phyloP scores from a whole-genome alignment of 2,888 invertebrate species.

The Amphipyra tragopoginis region DNA sequence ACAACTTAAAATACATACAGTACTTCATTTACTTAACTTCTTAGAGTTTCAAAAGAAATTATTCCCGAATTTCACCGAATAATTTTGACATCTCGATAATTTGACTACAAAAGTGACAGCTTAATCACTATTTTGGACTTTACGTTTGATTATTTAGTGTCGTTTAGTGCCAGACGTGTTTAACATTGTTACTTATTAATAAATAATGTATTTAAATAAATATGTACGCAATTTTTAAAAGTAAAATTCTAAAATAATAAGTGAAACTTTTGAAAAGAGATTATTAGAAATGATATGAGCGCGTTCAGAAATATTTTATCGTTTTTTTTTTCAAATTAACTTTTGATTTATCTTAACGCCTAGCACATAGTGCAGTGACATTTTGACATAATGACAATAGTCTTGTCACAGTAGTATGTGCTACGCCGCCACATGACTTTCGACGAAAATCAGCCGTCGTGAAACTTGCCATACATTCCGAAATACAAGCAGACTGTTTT shows the following conservation, averaged over 20 bases:
- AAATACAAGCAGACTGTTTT: slow-evolving; percentile 6
- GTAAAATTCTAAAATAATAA: slow-evolving; percentile 52
- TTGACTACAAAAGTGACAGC: slow-evolving; percentile 48
- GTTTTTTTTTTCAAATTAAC: not conserved
- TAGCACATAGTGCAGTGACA: too few relatives aligned
- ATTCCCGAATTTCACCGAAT: slow-evolving; percentile 38
- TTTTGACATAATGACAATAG: too few relatives aligned
- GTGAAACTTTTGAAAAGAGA: slow-evolving; percentile 34
- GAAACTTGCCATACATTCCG: slow-evolving; percentile 9
- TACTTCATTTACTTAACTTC: not conserved
- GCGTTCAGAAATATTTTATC: slow-evolving; percentile 32
- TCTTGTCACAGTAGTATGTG: too few relatives aligned
- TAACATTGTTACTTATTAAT: slow-evolving; percentile 76
- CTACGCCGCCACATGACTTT: too few relatives aligned
- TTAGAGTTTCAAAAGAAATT: not conserved
- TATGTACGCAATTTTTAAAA: slow-evolving; percentile 59
- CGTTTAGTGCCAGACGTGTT: slow-evolving; percentile 76
- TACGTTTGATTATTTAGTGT: slow-evolving; percentile 57
- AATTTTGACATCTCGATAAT: slow-evolving; percentile 9
- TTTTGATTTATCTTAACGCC: too few relatives aligned
- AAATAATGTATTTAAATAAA: slow-evolving; percentile 64
- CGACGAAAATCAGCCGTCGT: too few relatives aligned
- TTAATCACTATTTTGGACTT: slow-evolving; percentile 43
- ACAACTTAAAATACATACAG: slow-evolving; percentile 1
- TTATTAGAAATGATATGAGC: slow-evolving; percentile 37